Base-by-base conservation (phyloP, 2,888 invertebrate genomes). In the Trissolcus japonicus region DNA sequence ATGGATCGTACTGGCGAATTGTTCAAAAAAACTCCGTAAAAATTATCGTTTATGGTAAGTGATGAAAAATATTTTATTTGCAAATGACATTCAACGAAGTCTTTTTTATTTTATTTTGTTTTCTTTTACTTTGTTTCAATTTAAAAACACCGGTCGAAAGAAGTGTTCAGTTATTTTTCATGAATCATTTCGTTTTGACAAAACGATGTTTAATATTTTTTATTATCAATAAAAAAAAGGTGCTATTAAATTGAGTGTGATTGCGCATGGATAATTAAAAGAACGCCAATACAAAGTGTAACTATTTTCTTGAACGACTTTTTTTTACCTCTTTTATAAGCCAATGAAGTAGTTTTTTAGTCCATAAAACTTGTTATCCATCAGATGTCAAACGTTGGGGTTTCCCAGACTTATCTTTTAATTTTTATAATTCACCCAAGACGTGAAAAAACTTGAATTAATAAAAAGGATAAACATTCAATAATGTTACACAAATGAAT, bases 21-120 rank as follows among this genome's bases (percentile, higher is more conserved):
- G 17, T 60, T 50, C 60, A 35, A 1, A 60, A 50, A 50, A 48
- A 50, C 11, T 50, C 48, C 16, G 11, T 17, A 16, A 17, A 17
- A 35, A 2, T 50, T 1, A 16, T 60, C 14, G 48, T 35, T 1
- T 60, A 60, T 35, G 60, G 60, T 60, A 60, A 9, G 60, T 60
- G n/a, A 16, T 14, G 41, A 46, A 51, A 51, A 51, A 6, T 48
- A n/a, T 48, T 48, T 48, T 14, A 48, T 41, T 3, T 41, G 13
- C 9, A 46, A 14, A 16, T 46, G 0, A 46, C 16, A 14, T 9
- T 14, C 16, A 4, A 35, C 7, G 9, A 11, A 35, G 4, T 43
- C n/a, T 43, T n/a, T 1, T 43, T 43, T 13, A 41, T 41, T n/a
- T n/a, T n/a, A n/a, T n/a, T n/a, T n/a, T n/a, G n/a, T n/a, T n/a